These are phyloP conservation scores for Sinohyriopsis cumingii DNA, from an alignment of 2,888 invertebrate genomes.

Conservation along the genomic window DNA sequence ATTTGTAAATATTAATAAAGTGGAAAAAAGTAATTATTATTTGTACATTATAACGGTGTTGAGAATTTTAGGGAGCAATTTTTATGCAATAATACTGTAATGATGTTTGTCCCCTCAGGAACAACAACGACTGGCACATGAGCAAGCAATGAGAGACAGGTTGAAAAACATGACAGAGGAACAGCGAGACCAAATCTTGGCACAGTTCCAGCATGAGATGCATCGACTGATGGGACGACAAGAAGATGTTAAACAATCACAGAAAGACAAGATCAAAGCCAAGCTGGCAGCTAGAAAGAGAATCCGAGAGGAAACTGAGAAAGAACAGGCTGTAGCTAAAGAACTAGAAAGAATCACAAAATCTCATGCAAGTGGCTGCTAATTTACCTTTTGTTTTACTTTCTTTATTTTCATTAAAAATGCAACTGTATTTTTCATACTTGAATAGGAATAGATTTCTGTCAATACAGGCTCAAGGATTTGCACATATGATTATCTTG, in stretches of 20 bases:
- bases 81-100: neutral
- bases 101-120: slow-evolving; percentile 32
- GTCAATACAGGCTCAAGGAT: too few relatives aligned
- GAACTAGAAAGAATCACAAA: slow-evolving; percentile 66
- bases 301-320: slow-evolving; percentile 63
- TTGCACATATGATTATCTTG: too few relatives aligned
- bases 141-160: slow-evolving; percentile 49
- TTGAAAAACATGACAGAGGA: slow-evolving; percentile 47
- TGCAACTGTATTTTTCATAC: neutral
- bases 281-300: slow-evolving; percentile 66
- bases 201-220: slow-evolving; percentile 51
- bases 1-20: too few relatives aligned
- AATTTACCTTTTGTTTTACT: neutral
- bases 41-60: too few relatives aligned
- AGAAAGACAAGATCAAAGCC: slow-evolving; percentile 60
- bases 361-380: slow-evolving; percentile 39
- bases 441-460: too few relatives aligned
- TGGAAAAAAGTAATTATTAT: too few relatives aligned
- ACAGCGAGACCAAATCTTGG: slow-evolving; percentile 57
- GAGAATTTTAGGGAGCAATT: too few relatives aligned
- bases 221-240: slow-evolving; percentile 39
- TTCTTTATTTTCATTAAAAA: neutral
- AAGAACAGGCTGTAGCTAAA: slow-evolving; percentile 60
- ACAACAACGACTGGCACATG: slow-evolving; percentile 42
- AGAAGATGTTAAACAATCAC: slow-evolving; percentile 40